Evolutionary conservation across 2,888 invertebrate species (phyloP).

Genomic region (Mycogona germanica): DNA sequence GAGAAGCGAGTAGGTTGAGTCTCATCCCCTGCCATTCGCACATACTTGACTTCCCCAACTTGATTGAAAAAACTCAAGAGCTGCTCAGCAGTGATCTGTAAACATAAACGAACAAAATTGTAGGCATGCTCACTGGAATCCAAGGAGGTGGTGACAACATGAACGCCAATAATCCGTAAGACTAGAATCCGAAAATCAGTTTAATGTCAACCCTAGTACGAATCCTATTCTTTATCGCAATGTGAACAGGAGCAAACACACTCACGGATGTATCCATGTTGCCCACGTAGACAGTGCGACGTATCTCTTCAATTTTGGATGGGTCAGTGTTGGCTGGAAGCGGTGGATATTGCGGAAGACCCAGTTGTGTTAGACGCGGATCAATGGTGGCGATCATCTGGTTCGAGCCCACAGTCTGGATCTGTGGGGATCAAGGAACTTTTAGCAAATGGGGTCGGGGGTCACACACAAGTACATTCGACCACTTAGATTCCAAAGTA

Average conservation of each 20-base stretch:
- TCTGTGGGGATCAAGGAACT: constrained; percentile 28
- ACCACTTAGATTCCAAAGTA: no score
- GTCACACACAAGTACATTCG: no score
- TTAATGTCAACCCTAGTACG: neutral
- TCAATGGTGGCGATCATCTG: constrained; percentile 82
- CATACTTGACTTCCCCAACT: constrained; percentile 89
- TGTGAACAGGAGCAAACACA: neutral
- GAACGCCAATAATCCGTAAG: neutral
- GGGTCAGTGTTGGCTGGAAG: constrained; percentile 77
- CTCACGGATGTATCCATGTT: constrained; percentile 57
- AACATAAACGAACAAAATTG: neutral
- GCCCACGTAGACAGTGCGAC: constrained; percentile 77
- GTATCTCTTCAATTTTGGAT: constrained; percentile 85
- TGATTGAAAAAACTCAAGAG: constrained; percentile 75
- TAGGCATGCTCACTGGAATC: no score
- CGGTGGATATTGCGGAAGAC: constrained; percentile 81
- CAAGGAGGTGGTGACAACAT: neutral
- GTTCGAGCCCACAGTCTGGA: constrained; percentile 68
- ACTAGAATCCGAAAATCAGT: neutral
- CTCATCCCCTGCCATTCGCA: constrained; percentile 78
- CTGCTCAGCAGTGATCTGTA: constrained; percentile 49
- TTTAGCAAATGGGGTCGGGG: no score
- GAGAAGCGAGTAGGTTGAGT: constrained; percentile 52
- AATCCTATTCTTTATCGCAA: neutral
- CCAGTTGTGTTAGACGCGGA: constrained; percentile 66